Evolutionary conservation across 2,113 vertebrate species (phyloP).

Genomic region (Chaenocephalus aceratus): DNA sequence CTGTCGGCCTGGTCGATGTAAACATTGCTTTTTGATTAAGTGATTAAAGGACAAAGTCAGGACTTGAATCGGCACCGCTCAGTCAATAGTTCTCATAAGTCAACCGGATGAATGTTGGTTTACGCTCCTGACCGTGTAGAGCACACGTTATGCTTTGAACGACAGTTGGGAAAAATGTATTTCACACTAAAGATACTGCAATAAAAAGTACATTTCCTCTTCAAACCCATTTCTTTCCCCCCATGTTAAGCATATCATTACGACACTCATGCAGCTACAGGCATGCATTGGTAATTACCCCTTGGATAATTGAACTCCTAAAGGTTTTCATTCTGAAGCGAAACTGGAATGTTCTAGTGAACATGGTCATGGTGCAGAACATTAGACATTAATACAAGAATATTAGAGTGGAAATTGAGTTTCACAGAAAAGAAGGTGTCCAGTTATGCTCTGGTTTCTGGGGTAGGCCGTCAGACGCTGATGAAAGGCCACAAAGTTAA

Average conservation of each 20-base stretch:
- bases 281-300: constrained; percentile 67
- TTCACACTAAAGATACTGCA: too few relatives aligned
- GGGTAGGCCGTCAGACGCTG: constrained; percentile 60
- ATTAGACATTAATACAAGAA: constrained; percentile 66
- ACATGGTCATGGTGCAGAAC: constrained; percentile 65
- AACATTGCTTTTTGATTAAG: constrained; percentile 47
- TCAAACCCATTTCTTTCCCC: constrained; percentile 7
- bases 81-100: constrained; percentile 45
- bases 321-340: constrained; percentile 67
- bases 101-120: constrained; percentile 30
- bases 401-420: too few relatives aligned
- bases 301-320: constrained; percentile 71
- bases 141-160: constrained; percentile 22
- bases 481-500: constrained; percentile 68
- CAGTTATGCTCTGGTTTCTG: constrained; percentile 53
- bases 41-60: constrained; percentile 42
- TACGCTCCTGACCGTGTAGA: constrained; percentile 16
- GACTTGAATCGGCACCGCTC: constrained; percentile 17
- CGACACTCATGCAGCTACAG: constrained; percentile 54
- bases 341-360: constrained; percentile 56
- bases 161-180: constrained; percentile 5
- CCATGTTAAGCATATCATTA: constrained; percentile 44
- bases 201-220: too few relatives aligned
- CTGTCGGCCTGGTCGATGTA: background rate
- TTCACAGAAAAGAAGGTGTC: constrained; percentile 63